Percentiles rank a stretch among this genome's conserved stretches.
phyloP scores from a whole-genome alignment of 2,888 invertebrate species.

The Lasioglossum morio region DNA sequence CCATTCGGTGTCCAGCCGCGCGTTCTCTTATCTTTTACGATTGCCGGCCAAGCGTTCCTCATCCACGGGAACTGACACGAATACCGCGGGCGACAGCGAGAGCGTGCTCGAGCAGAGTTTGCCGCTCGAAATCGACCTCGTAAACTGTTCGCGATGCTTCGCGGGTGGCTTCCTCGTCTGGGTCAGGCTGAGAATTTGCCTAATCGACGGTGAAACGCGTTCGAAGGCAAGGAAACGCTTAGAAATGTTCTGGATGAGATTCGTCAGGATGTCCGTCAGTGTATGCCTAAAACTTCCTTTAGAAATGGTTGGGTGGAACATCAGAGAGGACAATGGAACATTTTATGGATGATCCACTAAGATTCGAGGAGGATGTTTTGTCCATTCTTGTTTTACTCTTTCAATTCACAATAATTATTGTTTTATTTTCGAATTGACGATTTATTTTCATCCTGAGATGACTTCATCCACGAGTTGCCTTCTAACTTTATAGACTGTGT shows the following conservation, averaged over 20 bases:
- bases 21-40: conserved; percentile 63
- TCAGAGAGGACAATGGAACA: no score
- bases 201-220: not conserved
- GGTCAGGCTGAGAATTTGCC: not conserved
- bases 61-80: conserved; percentile 56
- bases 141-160: conserved; percentile 29
- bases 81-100: conserved; percentile 52
- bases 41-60: conserved; percentile 34
- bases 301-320: no score
- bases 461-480: no score
- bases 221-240: not conserved
- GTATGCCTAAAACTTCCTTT: no score
- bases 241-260: not conserved
- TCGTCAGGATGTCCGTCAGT: no score
- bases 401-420: no score
- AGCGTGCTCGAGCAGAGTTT: conserved; percentile 39
- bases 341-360: no score
- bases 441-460: no score
- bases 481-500: no score
- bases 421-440: no score
- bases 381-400: no score
- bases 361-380: no score
- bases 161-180: not conserved
- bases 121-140: conserved; percentile 41
- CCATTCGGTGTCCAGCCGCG: conserved; percentile 39